Conservation (phyloP, 2,888 invertebrate genomes). For the Tillus elongatus region DNA sequence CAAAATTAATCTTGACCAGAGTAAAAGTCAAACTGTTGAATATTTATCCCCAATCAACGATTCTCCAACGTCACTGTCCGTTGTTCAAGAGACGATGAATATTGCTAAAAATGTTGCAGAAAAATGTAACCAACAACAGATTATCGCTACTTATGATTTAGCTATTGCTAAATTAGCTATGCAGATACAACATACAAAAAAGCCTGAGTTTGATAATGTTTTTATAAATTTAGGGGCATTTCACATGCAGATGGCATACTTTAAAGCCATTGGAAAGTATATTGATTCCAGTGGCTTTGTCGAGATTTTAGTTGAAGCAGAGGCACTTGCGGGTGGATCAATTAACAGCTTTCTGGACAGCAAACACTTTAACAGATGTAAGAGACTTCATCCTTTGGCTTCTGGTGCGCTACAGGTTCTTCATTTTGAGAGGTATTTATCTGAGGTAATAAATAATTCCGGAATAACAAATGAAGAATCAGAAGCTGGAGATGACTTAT, state of each 20-base stretch:
- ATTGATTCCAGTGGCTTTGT: conserved; percentile 30
- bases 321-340: conserved; percentile 29
- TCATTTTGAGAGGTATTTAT: conserved; percentile 29
- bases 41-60: conserved; percentile 30
- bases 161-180: conserved; percentile 23
- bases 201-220: conserved; percentile 24
- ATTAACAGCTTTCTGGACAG: conserved; percentile 29
- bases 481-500: conserved; percentile 15
- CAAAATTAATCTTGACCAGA: conserved; percentile 18
- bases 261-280: conserved; percentile 31
- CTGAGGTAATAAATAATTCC: conserved; percentile 10
- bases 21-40: conserved; percentile 23
- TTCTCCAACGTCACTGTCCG: conserved; percentile 25
- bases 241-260: too few relatives aligned
- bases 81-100: conserved; percentile 28
- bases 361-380: conserved; percentile 34
- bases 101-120: conserved; percentile 22
- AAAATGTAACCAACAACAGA: conserved; percentile 24
- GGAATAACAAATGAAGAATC: not conserved
- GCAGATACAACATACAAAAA: conserved; percentile 25
- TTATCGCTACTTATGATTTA: conserved; percentile 31
- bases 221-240: conserved; percentile 30
- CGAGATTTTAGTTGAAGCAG: conserved; percentile 29
- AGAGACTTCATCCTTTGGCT: conserved; percentile 29
- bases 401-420: conserved; percentile 26